A percentile compares a stretch with the other conserved stretches of the same genome.
These are phyloP conservation scores for Spinus pinus DNA, from an alignment of 2,797 vertebrate species.

Conservation along the genomic window DNA sequence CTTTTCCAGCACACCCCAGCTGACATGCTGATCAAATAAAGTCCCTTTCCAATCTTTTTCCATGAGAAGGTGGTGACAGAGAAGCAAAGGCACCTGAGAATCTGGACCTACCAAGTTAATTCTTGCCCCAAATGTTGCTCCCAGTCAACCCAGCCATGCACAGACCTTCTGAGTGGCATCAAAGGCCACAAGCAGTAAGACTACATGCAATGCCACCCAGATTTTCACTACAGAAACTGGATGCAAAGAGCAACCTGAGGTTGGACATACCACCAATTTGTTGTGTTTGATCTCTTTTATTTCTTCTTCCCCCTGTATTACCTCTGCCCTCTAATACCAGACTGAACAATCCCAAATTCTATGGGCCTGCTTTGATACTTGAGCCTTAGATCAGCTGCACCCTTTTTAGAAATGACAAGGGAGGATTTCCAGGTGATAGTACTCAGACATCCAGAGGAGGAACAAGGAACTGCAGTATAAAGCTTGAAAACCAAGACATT, in stretches of 20 bases:
- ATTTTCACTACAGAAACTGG: not conserved
- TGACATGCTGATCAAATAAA: not conserved
- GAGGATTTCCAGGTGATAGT: not conserved
- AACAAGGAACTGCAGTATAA: not conserved
- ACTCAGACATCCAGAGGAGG: not conserved
- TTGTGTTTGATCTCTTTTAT: not conserved
- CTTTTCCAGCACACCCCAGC: not conserved
- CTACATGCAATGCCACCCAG: not conserved
- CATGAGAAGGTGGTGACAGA: not conserved
- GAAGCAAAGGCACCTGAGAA: not conserved
- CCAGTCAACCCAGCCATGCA: not conserved
- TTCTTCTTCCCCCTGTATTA: not conserved
- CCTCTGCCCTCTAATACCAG: not conserved
- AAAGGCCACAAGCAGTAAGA: not conserved
- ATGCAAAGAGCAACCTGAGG: not conserved
- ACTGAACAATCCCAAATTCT: not conserved
- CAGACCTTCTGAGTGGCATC: not conserved
- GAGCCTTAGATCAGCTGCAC: not conserved
- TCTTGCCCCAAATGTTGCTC: not conserved
- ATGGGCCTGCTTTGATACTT: not conserved
- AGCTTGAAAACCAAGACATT: not conserved
- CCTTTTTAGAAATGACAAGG: not conserved
- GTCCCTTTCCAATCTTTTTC: not conserved
- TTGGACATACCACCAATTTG: not conserved
- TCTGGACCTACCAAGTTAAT: not conserved